Base-by-base conservation (phyloP, 2,797 vertebrate genomes). In the Eulemur mongoz region DNA sequence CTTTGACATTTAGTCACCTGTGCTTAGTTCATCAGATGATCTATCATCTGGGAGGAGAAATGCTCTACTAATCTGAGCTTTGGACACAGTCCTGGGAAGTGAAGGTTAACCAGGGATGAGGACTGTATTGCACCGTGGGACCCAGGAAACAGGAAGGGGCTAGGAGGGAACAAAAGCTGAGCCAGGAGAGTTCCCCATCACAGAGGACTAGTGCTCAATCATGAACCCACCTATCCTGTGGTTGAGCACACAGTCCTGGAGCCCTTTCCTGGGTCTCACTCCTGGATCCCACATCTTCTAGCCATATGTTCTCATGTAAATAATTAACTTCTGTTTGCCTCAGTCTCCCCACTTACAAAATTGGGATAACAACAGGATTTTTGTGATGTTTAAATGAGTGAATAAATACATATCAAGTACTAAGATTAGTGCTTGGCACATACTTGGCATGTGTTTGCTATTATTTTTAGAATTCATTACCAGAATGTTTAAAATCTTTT, bases 391-490 rank as follows among this genome's bases (percentile, higher is more conserved):
- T 63, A 86, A 86, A 59, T 83, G 40, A 78, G 30, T 38, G 10
- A 87, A 78, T 43, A 82, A 83, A 82, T 43, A 82, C 22, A 18
- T 20, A 20, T 48, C n/a, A 63, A 7, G 52, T 82, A 82, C 67
- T 57, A 94, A 78, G 81, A 87, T 67, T 22, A 84, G 70, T 38
- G 20, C 25, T 13, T 5, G 2, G 23, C 38, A 85, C 35, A 45
- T 27, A 78, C 27, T 76, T 22, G 5, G 17, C 69, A 79, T 67
- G 43, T 52, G 32, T 72, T 72, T 91, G n/a, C 40, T 43, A 78
- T 84, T 89, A 73, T 65, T 95, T 88, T 89, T 78, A 94, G 27
- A 61, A 82, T 86, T 73, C 57, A 81, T 45, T 20, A 92, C 1
- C 23, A 40, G 48, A 81, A 72, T 73, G 43, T 92, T 50, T 27